Evolutionary conservation across 2,797 vertebrate species (phyloP), one percentile per base, ranked within the genome.

Genomic region (Dallia pectoralis): DNA sequence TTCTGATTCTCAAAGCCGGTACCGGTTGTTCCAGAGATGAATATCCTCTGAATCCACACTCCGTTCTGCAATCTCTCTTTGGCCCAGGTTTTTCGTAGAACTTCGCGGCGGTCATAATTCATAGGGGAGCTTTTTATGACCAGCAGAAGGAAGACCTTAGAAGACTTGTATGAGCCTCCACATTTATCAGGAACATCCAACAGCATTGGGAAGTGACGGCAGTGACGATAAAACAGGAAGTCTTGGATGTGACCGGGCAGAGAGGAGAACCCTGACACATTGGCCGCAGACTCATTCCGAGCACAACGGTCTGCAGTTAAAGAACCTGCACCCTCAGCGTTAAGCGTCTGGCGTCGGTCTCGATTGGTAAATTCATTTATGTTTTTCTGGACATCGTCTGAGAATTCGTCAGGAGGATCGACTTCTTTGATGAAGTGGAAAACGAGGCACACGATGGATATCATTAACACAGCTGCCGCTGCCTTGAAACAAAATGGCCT

Each of bases 51-150:
- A 64, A 97, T 87, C 33, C 9, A 71, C 30, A 67, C 69, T 0
- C 93, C 91, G 0, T 19, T 76, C 1, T 93, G 84, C 3, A n/a
- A n/a, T n/a, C n/a, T n/a, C n/a, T n/a, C n/a, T n/a, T n/a, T n/a
- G n/a, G n/a, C n/a, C n/a, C n/a, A 97, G 0, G 95, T 96, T 82
- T 89, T 93, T 1, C 95, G 91, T 79, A 97, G 89, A 40, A 93
- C 87, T n/a, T 95, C 92, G 1, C 95, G 87, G 0, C 93, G 92
- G 1, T 94, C 92, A 0, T 95, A 95, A 81, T 96, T 95, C 0
- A 0, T 0, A 0, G 95, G 95, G 0, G 92, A 92, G 0, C 93
- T 95, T 84, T 96, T 97, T 79, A 96, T 89, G 61, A 91, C 94
- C 19, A 97, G 85, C 16, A 96, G 90, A 67, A 98, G 90, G 79